Evolutionary conservation across 2,888 invertebrate species (phyloP).

Genomic region (Eilema depressum): DNA sequence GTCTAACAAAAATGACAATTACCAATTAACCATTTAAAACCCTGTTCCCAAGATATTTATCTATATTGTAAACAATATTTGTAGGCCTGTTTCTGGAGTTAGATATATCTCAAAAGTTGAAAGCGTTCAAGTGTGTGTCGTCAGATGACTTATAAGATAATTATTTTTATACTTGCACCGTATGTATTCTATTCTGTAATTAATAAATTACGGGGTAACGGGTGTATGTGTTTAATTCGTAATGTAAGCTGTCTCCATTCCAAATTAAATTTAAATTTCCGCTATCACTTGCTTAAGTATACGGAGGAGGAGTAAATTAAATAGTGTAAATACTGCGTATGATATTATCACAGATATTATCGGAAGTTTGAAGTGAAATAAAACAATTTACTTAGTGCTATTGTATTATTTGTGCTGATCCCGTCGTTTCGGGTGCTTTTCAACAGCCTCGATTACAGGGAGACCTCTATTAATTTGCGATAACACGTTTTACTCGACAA

Average conservation of each 20-base stretch:
- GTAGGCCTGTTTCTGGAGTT: neutral
- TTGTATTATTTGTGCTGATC: no score
- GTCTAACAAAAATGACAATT: conserved; percentile 57
- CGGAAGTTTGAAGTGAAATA: no score
- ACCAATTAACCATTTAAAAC: conserved; percentile 55
- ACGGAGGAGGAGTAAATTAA: no score
- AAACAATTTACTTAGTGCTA: no score
- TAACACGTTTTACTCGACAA: no score
- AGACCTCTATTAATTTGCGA: no score
- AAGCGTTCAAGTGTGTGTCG: neutral
- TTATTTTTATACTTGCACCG: neutral
- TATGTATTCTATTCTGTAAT: neutral
- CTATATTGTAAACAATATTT: conserved; percentile 7
- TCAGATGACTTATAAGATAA: neutral
- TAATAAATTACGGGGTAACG: neutral
- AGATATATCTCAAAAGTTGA: neutral
- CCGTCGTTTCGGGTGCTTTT: no score
- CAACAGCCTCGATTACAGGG: no score
- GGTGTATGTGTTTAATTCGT: neutral
- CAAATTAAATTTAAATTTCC: neutral
- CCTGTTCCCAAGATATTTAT: conserved; percentile 13
- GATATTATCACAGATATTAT: no score
- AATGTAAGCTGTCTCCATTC: neutral
- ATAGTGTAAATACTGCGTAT: no score
- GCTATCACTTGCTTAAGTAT: no score